Conservation (phyloP, 2,113 vertebrate genomes). For the Eudyptes chrysolophus region DNA sequence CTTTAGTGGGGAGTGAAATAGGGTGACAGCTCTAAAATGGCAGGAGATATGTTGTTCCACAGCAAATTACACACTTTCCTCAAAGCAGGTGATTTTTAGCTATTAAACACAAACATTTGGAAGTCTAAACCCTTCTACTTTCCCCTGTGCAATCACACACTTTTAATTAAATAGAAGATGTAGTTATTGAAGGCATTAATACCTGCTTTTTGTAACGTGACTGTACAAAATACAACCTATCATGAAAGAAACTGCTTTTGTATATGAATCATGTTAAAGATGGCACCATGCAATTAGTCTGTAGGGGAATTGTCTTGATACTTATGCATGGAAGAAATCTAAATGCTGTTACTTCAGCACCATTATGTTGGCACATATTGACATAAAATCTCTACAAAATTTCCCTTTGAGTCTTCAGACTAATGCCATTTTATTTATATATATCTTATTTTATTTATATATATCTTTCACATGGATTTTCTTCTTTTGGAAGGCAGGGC, state of each 20-base stretch:
- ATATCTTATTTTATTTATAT: too few relatives aligned
- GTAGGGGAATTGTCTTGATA: neutral
- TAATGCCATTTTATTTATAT: neutral
- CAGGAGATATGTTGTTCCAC: neutral
- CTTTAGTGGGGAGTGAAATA: neutral
- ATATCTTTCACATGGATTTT: rapidly evolving
- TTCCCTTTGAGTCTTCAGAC: neutral
- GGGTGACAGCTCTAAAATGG: neutral
- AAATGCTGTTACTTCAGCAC: neutral
- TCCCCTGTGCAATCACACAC: neutral
- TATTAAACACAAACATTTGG: neutral
- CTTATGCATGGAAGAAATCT: neutral
- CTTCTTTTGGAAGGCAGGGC: neutral
- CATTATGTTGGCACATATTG: rapidly evolving
- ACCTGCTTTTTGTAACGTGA: neutral
- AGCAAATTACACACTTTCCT: neutral
- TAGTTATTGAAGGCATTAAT: neutral
- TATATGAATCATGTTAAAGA: neutral
- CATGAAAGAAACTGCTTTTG: neutral
- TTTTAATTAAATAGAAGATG: neutral
- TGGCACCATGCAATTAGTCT: neutral
- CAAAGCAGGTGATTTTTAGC: neutral
- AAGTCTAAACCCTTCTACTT: neutral
- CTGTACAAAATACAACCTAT: neutral
- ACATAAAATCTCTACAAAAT: neutral